phyloP scores from a whole-genome alignment of 2,888 invertebrate genomes.

The Drosophila barbarae region DNA sequence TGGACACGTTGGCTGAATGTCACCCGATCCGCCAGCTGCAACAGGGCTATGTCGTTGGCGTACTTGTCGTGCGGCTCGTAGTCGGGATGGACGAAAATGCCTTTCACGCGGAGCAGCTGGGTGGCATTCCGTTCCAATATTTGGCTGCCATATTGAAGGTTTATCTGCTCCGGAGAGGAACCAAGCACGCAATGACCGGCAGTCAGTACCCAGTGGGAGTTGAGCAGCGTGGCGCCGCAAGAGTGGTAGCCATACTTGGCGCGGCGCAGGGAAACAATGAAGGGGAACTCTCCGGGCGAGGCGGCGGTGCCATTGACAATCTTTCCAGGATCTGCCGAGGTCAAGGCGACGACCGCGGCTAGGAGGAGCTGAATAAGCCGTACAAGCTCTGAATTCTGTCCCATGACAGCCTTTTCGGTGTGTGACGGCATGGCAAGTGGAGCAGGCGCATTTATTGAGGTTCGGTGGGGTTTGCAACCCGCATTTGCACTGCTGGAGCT shows the following conservation, averaged over 20 bases:
- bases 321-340: constrained; percentile 46
- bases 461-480: constrained; percentile 2
- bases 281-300: constrained; percentile 71
- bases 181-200: constrained; percentile 77
- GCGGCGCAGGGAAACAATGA: constrained; percentile 71
- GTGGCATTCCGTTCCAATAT: constrained; percentile 58
- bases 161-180: constrained; percentile 52
- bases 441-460: constrained; percentile 42
- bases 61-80: constrained; percentile 66
- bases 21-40: constrained; percentile 61
- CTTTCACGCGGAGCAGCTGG: constrained; percentile 58
- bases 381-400: not conserved
- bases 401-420: constrained; percentile 33
- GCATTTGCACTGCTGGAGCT: constrained; percentile 18
- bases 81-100: constrained; percentile 70
- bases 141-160: constrained; percentile 75
- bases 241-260: constrained; percentile 67
- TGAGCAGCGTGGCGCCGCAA: constrained; percentile 76
- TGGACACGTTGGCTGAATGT: constrained; percentile 54
- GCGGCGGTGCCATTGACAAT: constrained; percentile 77
- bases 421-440: not conserved
- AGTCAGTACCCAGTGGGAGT: constrained; percentile 75
- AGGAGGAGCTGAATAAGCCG: not conserved
- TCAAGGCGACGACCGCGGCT: not conserved
- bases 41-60: constrained; percentile 74